Percentiles rank a stretch among this genome's conserved stretches.
These are phyloP conservation scores for Leptocoma aspasia DNA, from an alignment of 2,113 vertebrate genomes.

Conservation along the genomic window DNA sequence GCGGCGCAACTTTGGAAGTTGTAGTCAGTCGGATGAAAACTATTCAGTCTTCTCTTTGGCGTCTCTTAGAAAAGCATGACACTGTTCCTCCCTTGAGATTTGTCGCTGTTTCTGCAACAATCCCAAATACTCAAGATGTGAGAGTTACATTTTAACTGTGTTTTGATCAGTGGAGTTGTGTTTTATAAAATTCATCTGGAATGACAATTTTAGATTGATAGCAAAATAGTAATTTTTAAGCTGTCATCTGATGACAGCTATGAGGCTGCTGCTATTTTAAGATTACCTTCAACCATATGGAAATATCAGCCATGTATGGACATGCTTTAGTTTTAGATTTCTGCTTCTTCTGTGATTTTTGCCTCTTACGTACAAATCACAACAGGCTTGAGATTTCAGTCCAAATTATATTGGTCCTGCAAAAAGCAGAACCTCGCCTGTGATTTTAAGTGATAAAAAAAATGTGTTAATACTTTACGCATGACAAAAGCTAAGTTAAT, in stretches of 20 bases:
- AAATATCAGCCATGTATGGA: neutral
- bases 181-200: neutral
- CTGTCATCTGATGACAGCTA: neutral
- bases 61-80: constrained; percentile 58
- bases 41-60: constrained; percentile 74
- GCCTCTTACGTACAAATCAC: neutral
- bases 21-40: constrained; percentile 98
- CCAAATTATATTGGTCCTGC: neutral
- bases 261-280: neutral
- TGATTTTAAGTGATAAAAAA: neutral
- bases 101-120: constrained; percentile 94
- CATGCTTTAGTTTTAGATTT: neutral
- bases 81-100: constrained; percentile 81
- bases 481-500: neutral
- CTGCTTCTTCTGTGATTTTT: neutral
- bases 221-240: neutral
- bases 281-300: neutral
- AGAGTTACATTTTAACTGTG: constrained; percentile 55
- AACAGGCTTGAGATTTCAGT: neutral
- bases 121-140: constrained; percentile 93
- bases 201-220: neutral
- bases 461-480: neutral
- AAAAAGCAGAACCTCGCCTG: neutral
- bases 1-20: constrained; percentile 94
- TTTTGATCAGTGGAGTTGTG: neutral